Base-by-base conservation (phyloP, 2,797 vertebrate genomes). In the Fundulus diaphanus region DNA sequence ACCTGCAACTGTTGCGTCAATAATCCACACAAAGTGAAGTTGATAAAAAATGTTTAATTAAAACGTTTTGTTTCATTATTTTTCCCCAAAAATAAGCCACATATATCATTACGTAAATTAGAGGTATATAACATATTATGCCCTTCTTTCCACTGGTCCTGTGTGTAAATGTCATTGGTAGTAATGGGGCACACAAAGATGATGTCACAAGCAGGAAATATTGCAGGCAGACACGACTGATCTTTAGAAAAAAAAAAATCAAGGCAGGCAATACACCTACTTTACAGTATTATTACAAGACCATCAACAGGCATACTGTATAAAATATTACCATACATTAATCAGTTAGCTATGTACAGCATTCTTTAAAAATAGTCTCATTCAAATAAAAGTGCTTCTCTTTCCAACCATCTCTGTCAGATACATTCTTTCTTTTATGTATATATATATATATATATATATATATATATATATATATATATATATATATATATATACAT, bases 31-130 rank as follows among this genome's bases (percentile, higher is more conserved):
- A 67, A 29, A 46, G 40, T 52, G 65, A 80, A 68, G 6, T 68
- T 70, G 35, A 65, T 87, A 92, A 91, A 94, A 96, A 95, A 94
- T 93, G 93, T 95, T 94, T 93, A 93, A 91, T 94, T 80, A 92
- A 65, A 54, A 85, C 46, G 68, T 35, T 35, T 61, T 5, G 40
- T 74, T 70, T 74, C 16, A 70, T 84, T 79, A 57, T 79, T 84
- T 91, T 40, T 46, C 18, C 54, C 63, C 63, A 82, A 90, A 92
- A 93, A 93, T 91, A 89, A 90, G 72, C 83, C 75, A 90, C 94
- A 90, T 86, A 92, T 86, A 94, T 92, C 7, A 76, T 88, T 92
- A 81, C 61, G 87, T 74, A 81, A 86, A 88, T 83, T 37, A 61
- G 52, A 89, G 85, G 86, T 84, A 59, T 84, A 88, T 81, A 87